Conservation (phyloP, 1,140 invertebrate genomes). For the Ctenoplectra terminalis region DNA sequence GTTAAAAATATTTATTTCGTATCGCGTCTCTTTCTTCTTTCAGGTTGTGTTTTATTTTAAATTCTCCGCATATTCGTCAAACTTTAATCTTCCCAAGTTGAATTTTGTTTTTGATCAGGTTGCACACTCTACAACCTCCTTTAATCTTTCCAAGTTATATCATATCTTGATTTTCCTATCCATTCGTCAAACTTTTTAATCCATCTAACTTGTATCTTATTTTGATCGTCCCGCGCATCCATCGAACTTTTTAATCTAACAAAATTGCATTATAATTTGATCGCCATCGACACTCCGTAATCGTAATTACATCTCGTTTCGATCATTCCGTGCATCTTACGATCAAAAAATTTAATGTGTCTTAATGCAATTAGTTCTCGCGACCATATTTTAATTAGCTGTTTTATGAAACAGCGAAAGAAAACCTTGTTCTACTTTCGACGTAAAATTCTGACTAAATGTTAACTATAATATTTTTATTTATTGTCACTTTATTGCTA, state of each 20-base stretch:
- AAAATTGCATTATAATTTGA: not conserved
- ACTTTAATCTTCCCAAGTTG: not conserved
- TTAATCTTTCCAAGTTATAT: not conserved
- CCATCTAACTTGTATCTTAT: not conserved
- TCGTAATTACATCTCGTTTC: not conserved
- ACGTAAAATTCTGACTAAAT: no score
- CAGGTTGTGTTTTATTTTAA: not conserved
- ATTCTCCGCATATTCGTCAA: not conserved
- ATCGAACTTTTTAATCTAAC: not conserved
- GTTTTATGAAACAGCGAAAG: no score
- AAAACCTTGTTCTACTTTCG: no score
- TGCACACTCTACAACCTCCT: not conserved
- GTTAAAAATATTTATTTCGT: no score
- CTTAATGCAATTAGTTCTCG: no score
- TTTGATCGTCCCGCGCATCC: not conserved
- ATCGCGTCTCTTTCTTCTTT: no score
- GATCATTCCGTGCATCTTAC: not conserved
- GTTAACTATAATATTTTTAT: no score
- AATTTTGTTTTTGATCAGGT: not conserved
- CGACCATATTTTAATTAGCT: no score
- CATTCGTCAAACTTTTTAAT: constrained; percentile 13
- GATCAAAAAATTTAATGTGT: no score
- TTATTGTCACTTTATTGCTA: no score
- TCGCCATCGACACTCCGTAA: not conserved
- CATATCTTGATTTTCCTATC: not conserved